Evolutionary conservation across 2,113 vertebrate genomes (phyloP).

Genomic region (Tauraco erythrolophus): DNA sequence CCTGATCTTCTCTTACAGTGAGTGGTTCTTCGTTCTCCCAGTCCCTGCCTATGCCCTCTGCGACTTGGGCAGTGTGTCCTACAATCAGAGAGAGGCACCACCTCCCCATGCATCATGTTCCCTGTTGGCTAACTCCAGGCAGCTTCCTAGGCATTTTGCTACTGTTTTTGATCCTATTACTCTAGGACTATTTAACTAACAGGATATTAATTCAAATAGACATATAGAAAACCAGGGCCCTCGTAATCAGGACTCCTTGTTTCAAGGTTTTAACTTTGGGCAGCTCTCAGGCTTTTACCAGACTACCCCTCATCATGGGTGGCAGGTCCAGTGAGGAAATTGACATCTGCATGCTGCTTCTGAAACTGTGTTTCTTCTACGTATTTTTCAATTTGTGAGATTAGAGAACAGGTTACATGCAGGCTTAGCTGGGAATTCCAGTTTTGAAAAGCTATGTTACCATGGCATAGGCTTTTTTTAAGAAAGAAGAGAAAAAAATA

Average conservation of each 20-base stretch:
- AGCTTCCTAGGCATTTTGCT: not conserved
- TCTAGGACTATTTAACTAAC: not conserved
- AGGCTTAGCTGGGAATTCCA: not conserved
- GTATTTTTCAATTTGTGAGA: not conserved
- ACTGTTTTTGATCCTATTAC: not conserved
- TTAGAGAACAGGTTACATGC: not conserved
- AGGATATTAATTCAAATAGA: not conserved
- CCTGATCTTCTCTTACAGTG: no score
- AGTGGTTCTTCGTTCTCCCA: no score
- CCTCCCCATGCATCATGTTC: not conserved
- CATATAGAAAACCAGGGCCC: not conserved
- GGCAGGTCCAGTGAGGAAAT: not conserved
- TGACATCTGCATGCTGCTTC: not conserved
- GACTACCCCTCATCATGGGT: not conserved
- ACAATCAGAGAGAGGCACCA: constrained; percentile 47
- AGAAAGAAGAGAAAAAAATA: not conserved
- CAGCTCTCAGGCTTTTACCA: not conserved
- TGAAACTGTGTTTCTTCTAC: not conserved
- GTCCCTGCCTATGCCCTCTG: no score
- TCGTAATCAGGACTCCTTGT: not conserved
- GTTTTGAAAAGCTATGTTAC: not conserved
- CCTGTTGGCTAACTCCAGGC: not conserved
- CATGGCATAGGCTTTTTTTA: not conserved
- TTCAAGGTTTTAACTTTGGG: not conserved
- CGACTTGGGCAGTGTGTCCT: not conserved